Conservation (phyloP, 2,888 invertebrate genomes). For the Euproctis similis region DNA sequence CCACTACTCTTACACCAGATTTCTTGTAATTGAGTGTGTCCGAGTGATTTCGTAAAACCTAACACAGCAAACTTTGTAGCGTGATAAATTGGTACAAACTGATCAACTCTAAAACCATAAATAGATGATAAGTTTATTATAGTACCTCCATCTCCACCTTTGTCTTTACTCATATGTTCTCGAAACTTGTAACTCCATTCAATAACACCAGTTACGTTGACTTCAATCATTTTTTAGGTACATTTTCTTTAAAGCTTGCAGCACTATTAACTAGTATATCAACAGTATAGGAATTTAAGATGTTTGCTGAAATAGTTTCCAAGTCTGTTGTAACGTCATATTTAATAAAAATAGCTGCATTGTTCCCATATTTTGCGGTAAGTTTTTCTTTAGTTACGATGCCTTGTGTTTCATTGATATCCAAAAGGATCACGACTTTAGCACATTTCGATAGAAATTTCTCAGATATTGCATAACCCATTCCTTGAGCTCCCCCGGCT, state of each 20-base stretch:
- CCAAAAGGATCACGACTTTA: slow-evolving; percentile 18
- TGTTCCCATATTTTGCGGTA: slow-evolving; percentile 9
- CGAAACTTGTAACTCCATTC: slow-evolving; percentile 62
- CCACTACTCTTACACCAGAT: slow-evolving; percentile 38
- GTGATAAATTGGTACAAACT: slow-evolving; percentile 11
- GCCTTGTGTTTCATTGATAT: slow-evolving; percentile 13
- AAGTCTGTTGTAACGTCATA: slow-evolving; percentile 26
- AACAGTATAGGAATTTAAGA: slow-evolving; percentile 19
- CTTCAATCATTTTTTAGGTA: slow-evolving; percentile 24
- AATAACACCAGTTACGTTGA: slow-evolving; percentile 38
- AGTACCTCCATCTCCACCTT: slow-evolving; percentile 73
- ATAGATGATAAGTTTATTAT: slow-evolving; percentile 78
- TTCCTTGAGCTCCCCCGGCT: slow-evolving; percentile 73
- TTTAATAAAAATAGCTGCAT: slow-evolving; percentile 18
- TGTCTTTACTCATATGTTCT: slow-evolving; percentile 69
- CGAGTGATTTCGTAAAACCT: slow-evolving; percentile 53
- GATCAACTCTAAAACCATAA: slow-evolving; percentile 44
- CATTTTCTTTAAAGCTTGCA: slow-evolving; percentile 35
- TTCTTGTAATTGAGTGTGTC: slow-evolving; percentile 48
- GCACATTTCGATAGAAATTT: slow-evolving; percentile 54
- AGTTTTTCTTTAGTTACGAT: slow-evolving; percentile 5
- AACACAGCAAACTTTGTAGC: slow-evolving; percentile 70
- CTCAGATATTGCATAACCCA: slow-evolving; percentile 62
- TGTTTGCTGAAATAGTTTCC: slow-evolving; percentile 6
- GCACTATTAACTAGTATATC: slow-evolving; percentile 58